Evolutionary conservation across 1,140 invertebrate genomes (phyloP).

Genomic region (Neotoxoptera formosana): DNA sequence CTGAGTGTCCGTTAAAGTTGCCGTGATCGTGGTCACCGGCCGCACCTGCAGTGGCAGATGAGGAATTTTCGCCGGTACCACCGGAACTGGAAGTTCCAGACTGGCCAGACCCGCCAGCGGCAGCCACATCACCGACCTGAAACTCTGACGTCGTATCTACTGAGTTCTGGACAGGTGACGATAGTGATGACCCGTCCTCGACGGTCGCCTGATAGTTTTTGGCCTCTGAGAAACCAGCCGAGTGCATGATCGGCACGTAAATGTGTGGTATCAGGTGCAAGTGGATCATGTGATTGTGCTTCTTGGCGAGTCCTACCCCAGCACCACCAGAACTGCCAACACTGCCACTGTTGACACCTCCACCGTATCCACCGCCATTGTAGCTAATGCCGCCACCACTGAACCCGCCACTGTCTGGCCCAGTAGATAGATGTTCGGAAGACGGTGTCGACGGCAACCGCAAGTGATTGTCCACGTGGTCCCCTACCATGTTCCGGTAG

Average conservation of each 20-base stretch:
- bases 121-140: neutral
- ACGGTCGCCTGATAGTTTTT: slow-evolving; percentile 16
- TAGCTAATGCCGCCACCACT: neutral
- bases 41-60: neutral
- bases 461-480: slow-evolving; percentile 1
- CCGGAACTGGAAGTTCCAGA: neutral
- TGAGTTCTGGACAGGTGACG: neutral
- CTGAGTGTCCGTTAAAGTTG: slow-evolving; percentile 44
- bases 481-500: neutral
- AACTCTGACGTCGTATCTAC: neutral
- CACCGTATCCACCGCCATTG: neutral
- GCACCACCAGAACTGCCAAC: neutral
- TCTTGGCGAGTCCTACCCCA: neutral
- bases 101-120: neutral
- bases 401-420: neutral
- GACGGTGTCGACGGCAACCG: neutral
- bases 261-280: slow-evolving; percentile 59
- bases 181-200: neutral
- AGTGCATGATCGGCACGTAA: slow-evolving; percentile 58
- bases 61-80: neutral
- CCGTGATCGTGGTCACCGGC: slow-evolving; percentile 12
- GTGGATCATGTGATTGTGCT: slow-evolving; percentile 59
- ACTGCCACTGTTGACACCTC: too few species aligned
- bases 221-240: slow-evolving; percentile 30
- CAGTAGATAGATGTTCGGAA: neutral